These are phyloP conservation scores for Holocentrus rufus DNA, from an alignment of 2,797 vertebrate species.

Conservation along the genomic window DNA sequence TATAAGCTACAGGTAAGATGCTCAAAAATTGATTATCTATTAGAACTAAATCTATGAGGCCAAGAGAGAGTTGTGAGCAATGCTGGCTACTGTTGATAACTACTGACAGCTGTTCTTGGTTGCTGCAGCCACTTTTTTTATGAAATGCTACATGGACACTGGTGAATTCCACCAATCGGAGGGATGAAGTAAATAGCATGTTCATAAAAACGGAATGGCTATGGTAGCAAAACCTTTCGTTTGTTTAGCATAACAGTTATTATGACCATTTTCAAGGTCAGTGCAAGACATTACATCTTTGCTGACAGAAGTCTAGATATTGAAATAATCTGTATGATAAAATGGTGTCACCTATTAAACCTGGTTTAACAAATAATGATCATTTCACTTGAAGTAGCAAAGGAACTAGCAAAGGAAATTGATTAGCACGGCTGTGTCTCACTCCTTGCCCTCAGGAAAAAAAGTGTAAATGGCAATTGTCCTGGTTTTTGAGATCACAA, in stretches of 20 bases:
- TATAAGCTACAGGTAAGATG: slow-evolving; percentile 58
- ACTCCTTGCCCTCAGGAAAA: neutral
- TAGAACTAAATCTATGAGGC: slow-evolving; percentile 22
- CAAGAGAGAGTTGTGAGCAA: slow-evolving; percentile 26
- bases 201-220: slow-evolving; percentile 38
- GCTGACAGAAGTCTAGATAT: neutral
- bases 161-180: slow-evolving; percentile 30
- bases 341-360: neutral
- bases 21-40: slow-evolving; percentile 55
- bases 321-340: neutral
- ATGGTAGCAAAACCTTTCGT: slow-evolving; percentile 8
- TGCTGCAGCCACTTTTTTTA: slow-evolving; percentile 44
- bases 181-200: slow-evolving; percentile 38
- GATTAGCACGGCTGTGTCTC: neutral
- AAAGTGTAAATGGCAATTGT: slow-evolving; percentile 7
- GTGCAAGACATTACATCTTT: neutral
- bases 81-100: slow-evolving; percentile 60
- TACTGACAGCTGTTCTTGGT: slow-evolving; percentile 24
- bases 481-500: slow-evolving; percentile 5
- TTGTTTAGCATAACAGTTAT: neutral
- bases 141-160: slow-evolving; percentile 68
- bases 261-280: neutral
- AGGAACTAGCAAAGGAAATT: neutral
- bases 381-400: neutral
- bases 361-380: neutral